A percentile compares a stretch with the other conserved stretches of the same genome.
Evolutionary conservation across 2,888 invertebrate species (phyloP).

Genomic region (Fragum fragum): DNA sequence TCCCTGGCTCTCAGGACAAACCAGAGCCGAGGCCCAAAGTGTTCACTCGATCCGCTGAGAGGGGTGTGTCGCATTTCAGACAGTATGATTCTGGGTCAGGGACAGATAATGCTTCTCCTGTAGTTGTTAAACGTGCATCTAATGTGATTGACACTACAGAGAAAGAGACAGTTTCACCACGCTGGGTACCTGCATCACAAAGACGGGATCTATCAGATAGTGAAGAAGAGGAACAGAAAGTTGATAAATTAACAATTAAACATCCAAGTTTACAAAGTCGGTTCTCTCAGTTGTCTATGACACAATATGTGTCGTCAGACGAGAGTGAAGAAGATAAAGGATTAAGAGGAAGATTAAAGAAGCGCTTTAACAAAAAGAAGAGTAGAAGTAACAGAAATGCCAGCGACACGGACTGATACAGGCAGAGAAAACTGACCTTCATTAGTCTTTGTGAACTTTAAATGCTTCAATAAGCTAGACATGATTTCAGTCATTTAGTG

Average conservation of each 20-base stretch:
- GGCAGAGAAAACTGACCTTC: too few species aligned
- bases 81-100: conserved; percentile 9
- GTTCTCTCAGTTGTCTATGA: not conserved
- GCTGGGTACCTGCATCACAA: not conserved
- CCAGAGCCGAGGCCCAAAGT: conserved; percentile 47
- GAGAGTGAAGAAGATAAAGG: conserved; percentile 23
- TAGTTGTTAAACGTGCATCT: not conserved
- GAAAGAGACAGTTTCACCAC: conserved; percentile 13
- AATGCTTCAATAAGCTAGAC: too few species aligned
- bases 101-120: conserved; percentile 18
- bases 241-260: not conserved
- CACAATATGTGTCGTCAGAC: not conserved
- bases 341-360: conserved; percentile 7
- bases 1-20: conserved; percentile 33
- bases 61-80: not conserved
- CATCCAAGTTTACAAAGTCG: conserved; percentile 14
- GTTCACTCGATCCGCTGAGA: conserved; percentile 5
- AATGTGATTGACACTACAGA: conserved; percentile 9
- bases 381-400: conserved; percentile 8
- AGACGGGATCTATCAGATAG: not conserved
- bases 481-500: too few species aligned
- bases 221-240: conserved; percentile 10
- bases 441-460: too few species aligned
- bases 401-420: conserved; percentile 9
- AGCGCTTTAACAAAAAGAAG: conserved; percentile 32